Conservation (phyloP, 2,113 vertebrate species). For the Prunella himalayana region DNA sequence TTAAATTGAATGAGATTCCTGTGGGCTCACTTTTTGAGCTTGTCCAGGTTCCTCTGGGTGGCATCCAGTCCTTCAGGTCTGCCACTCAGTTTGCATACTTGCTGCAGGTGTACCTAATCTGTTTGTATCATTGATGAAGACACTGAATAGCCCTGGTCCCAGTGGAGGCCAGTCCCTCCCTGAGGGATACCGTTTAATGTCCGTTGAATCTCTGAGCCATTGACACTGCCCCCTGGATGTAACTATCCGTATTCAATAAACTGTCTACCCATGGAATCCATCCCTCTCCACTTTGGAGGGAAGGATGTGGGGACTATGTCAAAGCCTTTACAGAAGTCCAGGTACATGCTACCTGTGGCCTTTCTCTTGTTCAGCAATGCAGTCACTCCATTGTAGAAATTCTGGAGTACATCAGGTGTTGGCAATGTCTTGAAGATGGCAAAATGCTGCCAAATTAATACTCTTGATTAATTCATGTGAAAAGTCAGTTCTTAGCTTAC, state of each 20-base stretch:
- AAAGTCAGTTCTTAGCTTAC: not conserved
- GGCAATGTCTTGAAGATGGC: not conserved
- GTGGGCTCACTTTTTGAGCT: not conserved
- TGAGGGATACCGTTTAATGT: not conserved
- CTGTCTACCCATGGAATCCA: not conserved
- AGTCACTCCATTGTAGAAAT: not conserved
- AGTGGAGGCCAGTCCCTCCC: too few species aligned
- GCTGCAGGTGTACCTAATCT: not conserved
- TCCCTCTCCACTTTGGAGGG: not conserved
- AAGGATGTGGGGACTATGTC: too few species aligned
- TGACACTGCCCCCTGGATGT: not conserved
- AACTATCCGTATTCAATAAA: not conserved
- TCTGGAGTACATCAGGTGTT: fast-evolving
- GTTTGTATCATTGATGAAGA: not conserved
- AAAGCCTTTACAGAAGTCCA: not conserved
- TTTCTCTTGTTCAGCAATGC: too few species aligned
- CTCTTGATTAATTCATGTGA: not conserved
- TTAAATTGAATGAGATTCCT: not conserved
- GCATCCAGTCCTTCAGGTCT: not conserved
- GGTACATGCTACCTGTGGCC: not conserved
- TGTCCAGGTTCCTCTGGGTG: not conserved
- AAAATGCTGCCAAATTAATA: not conserved
- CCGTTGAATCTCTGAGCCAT: not conserved
- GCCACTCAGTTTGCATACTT: not conserved
- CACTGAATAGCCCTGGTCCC: not conserved